Base-by-base conservation (phyloP, 1,140 invertebrate species). In the Drosophila sucinea region DNA sequence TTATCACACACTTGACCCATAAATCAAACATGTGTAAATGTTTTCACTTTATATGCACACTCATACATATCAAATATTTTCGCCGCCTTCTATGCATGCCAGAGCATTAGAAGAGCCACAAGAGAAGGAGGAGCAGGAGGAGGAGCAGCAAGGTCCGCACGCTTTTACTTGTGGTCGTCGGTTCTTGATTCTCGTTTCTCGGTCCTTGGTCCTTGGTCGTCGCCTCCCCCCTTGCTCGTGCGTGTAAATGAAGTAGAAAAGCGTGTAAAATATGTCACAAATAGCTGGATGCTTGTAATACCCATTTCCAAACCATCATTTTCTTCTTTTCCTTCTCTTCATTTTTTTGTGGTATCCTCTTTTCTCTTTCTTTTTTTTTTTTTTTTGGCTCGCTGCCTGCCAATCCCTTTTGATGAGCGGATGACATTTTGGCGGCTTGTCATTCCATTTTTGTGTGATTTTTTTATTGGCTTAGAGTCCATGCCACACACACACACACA, bases 11-110 rank as follows among this genome's bases (percentile, higher is more conserved):
- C 84, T 87, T 87, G 83, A 87, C 83, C 83, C 83, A 87, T 87
- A 87, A 87, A 87, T 87, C 83, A 87, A 87, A 87, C 83, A 87
- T 87, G 83, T 87, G 83, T 87, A 87, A 87, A 87, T 87, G 83
- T 87, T 87, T 87, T 87, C 83, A 87, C 83, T 87, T 83, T 83
- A 87, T 87, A 87, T 87, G 84, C 84, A 55, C 84, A 83, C 77
- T 77, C 76, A 77, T 77, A 86, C 83, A 82, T 68, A 75, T 86
- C 70, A 80, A 79, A 86, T 86, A 82, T 78, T 82, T 77, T 82
- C 72, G 76, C 54, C 68, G 70, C 51, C 61, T 67, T 73, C 82
- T 80, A 77, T 84, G 81, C 75, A 77, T 77, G 47, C 51, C 56
- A 25, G 6, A 65, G 57, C 44, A 41, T 58, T 38, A 38, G 58